A percentile compares a stretch with the other conserved stretches of the same genome.
These are phyloP conservation scores for Lymantria monacha DNA, from an alignment of 2,888 invertebrate species.

Conservation along the genomic window DNA sequence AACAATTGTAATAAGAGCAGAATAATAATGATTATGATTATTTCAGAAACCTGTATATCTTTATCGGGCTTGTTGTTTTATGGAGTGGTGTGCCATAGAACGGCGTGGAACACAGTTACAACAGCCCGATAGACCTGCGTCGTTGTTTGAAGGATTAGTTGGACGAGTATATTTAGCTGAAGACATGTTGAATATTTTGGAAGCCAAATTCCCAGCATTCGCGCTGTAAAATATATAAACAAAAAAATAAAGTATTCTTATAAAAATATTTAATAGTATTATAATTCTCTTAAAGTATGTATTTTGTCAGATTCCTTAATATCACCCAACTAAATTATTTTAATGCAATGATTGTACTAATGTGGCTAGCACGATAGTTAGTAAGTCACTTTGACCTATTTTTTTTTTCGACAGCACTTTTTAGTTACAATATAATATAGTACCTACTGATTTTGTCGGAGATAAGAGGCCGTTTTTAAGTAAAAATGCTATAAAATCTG, in stretches of 20 bases:
- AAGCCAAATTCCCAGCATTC: slow-evolving; percentile 90
- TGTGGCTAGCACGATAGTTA: slow-evolving; percentile 17
- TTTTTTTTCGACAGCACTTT: too few species aligned
- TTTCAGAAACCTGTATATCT: slow-evolving; percentile 85
- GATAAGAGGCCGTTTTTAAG: too few species aligned
- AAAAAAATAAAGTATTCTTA: slow-evolving; percentile 16
- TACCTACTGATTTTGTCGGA: too few species aligned
- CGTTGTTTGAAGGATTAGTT: slow-evolving; percentile 91
- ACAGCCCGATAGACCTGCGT: slow-evolving; percentile 90
- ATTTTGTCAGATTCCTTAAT: slow-evolving; percentile 35
- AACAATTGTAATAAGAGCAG: too few species aligned
- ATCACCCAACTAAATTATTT: slow-evolving; percentile 41
- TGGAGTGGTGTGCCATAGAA: slow-evolving; percentile 90
- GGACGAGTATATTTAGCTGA: slow-evolving; percentile 89
- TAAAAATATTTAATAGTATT: slow-evolving; percentile 48
- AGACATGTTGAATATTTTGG: slow-evolving; percentile 84
- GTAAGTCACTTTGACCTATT: too few species aligned
- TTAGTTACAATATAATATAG: too few species aligned
- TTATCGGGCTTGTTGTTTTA: slow-evolving; percentile 89
- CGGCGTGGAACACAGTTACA: slow-evolving; percentile 85
- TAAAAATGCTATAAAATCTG: too few species aligned
- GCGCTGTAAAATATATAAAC: slow-evolving; percentile 53
- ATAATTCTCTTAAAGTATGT: slow-evolving; percentile 21
- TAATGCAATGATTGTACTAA: slow-evolving; percentile 33
- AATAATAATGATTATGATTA: background rate